Conservation (phyloP, 2,888 invertebrate species). For the Eretmocerus hayati region DNA sequence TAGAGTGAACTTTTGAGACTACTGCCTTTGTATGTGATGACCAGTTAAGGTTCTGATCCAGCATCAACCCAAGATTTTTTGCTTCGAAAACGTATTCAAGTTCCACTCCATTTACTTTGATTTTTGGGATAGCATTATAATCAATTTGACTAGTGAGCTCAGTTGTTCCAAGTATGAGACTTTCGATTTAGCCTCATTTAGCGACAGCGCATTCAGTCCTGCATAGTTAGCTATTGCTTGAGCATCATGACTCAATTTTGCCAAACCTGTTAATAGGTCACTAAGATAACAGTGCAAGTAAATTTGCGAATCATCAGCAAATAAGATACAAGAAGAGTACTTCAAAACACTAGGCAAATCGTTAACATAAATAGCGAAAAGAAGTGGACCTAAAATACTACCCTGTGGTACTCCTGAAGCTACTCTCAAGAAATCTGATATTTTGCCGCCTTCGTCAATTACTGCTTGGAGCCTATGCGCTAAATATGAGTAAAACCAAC, state of each 20-base stretch:
- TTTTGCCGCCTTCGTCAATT: not conserved
- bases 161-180: not conserved
- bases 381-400: not conserved
- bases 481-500: not conserved
- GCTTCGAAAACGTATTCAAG: not conserved
- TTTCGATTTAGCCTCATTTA: not conserved
- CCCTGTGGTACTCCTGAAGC: not conserved
- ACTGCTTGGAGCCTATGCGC: not conserved
- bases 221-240: not conserved
- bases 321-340: no score
- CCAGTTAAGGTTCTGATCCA: not conserved
- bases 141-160: not conserved
- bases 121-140: not conserved
- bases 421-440: not conserved
- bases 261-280: no score
- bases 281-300: no score
- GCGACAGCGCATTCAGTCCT: not conserved
- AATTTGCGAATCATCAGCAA: no score
- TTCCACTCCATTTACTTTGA: not conserved
- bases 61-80: not conserved
- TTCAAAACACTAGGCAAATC: not conserved
- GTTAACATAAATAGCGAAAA: not conserved
- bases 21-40: not conserved
- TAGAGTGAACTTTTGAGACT: not conserved
- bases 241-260: not conserved